phyloP scores from a whole-genome alignment of 1,140 invertebrate species.

The Neotoxoptera formosana region DNA sequence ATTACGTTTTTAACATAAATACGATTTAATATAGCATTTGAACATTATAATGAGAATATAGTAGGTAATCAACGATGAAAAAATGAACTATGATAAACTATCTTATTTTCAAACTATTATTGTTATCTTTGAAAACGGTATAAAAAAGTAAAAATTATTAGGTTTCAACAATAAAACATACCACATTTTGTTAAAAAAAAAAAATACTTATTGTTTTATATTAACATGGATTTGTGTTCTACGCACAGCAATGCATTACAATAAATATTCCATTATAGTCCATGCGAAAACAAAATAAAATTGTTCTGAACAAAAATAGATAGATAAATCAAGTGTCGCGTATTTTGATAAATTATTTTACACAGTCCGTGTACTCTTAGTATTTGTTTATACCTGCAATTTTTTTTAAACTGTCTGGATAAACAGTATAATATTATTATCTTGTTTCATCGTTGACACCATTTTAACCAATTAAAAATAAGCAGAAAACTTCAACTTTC shows the following conservation, averaged over 20 bases:
- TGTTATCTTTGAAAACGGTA: not conserved
- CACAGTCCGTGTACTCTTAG: not conserved
- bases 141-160: not conserved
- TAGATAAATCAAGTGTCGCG: not conserved
- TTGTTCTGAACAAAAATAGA: not conserved
- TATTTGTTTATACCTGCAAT: not conserved
- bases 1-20: not conserved
- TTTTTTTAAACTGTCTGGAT: not conserved
- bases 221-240: not conserved
- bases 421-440: not conserved
- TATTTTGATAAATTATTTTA: not conserved
- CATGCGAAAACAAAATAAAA: not conserved
- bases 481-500: not conserved
- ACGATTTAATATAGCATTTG: not conserved
- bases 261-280: not conserved
- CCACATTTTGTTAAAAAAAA: not conserved
- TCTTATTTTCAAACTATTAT: too few relatives aligned
- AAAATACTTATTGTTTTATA: not conserved
- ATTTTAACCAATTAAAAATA: not conserved
- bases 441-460: not conserved
- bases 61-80: too few relatives aligned
- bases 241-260: not conserved
- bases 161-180: not conserved
- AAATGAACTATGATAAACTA: too few relatives aligned
- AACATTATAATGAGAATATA: too few relatives aligned